Conservation (phyloP, 2,888 invertebrate species). For the Shargacucullia verbasci region DNA sequence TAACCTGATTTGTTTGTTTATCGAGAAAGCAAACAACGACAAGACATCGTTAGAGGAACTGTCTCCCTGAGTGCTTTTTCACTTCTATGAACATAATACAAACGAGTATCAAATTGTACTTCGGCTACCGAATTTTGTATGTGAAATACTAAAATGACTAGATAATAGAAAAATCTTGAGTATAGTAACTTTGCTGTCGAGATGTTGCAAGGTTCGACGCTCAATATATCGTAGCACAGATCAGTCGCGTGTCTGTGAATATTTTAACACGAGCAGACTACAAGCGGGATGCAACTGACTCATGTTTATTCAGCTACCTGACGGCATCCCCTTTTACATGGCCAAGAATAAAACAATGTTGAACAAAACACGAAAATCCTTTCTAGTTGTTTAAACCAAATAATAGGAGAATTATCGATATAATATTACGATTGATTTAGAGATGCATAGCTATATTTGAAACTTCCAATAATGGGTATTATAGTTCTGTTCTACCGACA, state of each 20-base stretch:
- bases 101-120: slow-evolving; percentile 58
- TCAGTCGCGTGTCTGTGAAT: slow-evolving; percentile 60
- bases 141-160: not conserved
- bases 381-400: too few species aligned
- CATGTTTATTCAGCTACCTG: slow-evolving; percentile 40
- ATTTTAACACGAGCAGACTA: slow-evolving; percentile 51
- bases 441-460: not conserved
- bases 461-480: slow-evolving; percentile 15
- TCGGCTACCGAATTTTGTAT: slow-evolving; percentile 15
- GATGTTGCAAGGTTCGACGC: not conserved
- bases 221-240: slow-evolving; percentile 23
- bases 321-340: slow-evolving; percentile 6
- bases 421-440: slow-evolving; percentile 6
- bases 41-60: slow-evolving; percentile 29
- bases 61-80: slow-evolving; percentile 62
- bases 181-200: not conserved
- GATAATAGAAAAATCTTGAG: too few species aligned
- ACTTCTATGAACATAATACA: slow-evolving; percentile 61
- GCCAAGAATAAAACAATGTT: slow-evolving; percentile 5
- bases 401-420: too few species aligned
- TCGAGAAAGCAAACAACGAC: slow-evolving; percentile 54
- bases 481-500: slow-evolving; percentile 23
- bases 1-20: slow-evolving; percentile 63
- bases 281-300: slow-evolving; percentile 41
- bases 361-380: not conserved